phyloP scores from a whole-genome alignment of 2,113 vertebrate species.

The Labeo catla region DNA sequence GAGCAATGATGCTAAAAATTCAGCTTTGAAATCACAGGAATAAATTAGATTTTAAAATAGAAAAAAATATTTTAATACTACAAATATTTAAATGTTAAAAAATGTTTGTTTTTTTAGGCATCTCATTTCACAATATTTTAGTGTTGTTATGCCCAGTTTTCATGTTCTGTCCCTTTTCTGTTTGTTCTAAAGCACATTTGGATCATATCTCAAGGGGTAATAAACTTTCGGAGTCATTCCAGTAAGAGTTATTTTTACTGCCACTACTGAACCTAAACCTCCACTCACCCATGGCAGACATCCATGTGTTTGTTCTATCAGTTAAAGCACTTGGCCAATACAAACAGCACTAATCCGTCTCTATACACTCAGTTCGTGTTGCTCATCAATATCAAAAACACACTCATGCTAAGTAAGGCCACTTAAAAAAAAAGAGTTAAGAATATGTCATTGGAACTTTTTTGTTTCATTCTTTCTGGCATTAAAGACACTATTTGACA shows the following conservation, averaged over 20 bases:
- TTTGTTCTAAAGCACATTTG: background rate
- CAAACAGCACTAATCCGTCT: background rate
- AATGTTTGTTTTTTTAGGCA: background rate
- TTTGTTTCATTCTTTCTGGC: background rate
- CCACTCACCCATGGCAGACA: background rate
- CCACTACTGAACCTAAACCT: background rate
- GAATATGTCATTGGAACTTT: background rate
- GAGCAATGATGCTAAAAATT: too few relatives aligned
- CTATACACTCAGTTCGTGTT: background rate
- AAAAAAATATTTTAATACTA: too few relatives aligned
- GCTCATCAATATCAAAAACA: background rate
- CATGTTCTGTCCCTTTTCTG: background rate
- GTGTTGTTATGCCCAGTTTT: background rate
- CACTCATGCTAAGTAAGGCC: background rate
- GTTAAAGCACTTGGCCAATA: background rate
- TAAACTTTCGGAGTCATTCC: background rate
- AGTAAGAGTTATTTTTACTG: background rate
- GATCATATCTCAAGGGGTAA: background rate
- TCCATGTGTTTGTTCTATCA: conserved; percentile 7
- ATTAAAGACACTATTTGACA: conserved; percentile 5
- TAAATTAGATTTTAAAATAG: too few relatives aligned
- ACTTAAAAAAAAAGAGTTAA: background rate
- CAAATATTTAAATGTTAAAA: too few relatives aligned
- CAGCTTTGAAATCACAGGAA: too few relatives aligned
- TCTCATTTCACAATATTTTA: background rate